phyloP scores from a whole-genome alignment of 2,797 vertebrate genomes.

The Fratercula arctica region DNA sequence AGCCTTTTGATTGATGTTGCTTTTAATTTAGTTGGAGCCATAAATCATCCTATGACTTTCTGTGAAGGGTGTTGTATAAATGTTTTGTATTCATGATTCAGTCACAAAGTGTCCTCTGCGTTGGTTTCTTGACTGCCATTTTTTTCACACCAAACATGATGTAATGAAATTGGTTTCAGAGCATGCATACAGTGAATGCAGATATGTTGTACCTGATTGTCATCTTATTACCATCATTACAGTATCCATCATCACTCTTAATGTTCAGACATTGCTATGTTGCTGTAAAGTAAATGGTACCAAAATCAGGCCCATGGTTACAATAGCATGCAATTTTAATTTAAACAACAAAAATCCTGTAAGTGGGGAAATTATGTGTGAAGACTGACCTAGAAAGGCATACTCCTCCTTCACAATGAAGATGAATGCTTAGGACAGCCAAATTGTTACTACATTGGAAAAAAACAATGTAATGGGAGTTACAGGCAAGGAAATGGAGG shows the following conservation, averaged over 20 bases:
- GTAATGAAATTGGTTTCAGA: slow-evolving; percentile 38
- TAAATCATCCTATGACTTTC: slow-evolving; percentile 39
- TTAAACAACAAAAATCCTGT: background rate
- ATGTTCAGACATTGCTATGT: background rate
- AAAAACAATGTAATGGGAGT: background rate
- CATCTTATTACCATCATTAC: background rate
- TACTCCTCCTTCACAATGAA: background rate
- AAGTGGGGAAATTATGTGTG: background rate
- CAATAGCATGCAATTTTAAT: background rate
- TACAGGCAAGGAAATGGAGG: background rate
- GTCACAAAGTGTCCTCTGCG: background rate
- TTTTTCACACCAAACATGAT: background rate
- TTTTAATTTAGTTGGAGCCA: slow-evolving; percentile 51
- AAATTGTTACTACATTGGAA: background rate
- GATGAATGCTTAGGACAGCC: background rate
- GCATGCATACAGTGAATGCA: background rate
- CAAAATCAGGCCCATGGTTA: background rate
- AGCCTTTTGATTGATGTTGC: slow-evolving; percentile 33
- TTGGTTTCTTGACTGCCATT: background rate
- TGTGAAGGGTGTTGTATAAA: background rate
- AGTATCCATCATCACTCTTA: background rate
- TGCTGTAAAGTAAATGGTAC: background rate
- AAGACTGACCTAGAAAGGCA: background rate
- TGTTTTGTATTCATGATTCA: background rate
- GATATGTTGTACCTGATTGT: background rate